Base-by-base conservation (phyloP, 2,888 invertebrate genomes). In the Electrophaes corylata region DNA sequence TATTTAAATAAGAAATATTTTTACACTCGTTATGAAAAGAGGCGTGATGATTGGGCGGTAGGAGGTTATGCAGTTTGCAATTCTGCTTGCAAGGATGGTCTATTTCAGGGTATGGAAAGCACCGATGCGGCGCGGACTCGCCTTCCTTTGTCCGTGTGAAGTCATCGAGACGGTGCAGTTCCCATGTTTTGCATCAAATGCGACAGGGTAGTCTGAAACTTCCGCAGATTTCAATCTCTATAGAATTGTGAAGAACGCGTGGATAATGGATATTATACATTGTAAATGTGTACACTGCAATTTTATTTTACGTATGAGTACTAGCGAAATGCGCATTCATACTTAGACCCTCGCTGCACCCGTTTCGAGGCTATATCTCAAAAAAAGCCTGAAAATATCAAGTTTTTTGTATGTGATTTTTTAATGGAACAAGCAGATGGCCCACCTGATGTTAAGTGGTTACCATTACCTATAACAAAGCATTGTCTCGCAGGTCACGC, bases 71-170 rank as follows among this genome's bases (percentile, higher is more conserved):
- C 66, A 64, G 63, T 60, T 67, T 40, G 51, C 44, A 60, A 60
- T 60, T 66, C 62, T 62, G 59, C 54, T 68, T 64, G 60, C 67
- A 69, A 67, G 70, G 64, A 67, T 66, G 57, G 60, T 66, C 64
- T 71, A 69, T 74, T 77, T 78, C 77, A 76, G 74, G 79, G 73
- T 71, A 66, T 70, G 68, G 73, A 62, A 73, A 65, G 70, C 86
- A 88, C 65, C 82, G 81, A 78, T 77, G 85, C 91, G 86, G 62
- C 72, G 73, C 84, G 73, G 87, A 78, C 89, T 85, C 86, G 83
- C 88, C 89, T 78, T 82, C 83, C 74, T 88, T 91, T 91, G 90
- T 91, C 74, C 73, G 79, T 84, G 85, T 82, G 80, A 84, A 90
- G 67, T 86, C 85, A 82, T 81, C 81, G 89, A 82, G 78, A 86